These are phyloP conservation scores for Patella pellucida DNA, from an alignment of 2,888 invertebrate genomes.

Conservation along the genomic window DNA sequence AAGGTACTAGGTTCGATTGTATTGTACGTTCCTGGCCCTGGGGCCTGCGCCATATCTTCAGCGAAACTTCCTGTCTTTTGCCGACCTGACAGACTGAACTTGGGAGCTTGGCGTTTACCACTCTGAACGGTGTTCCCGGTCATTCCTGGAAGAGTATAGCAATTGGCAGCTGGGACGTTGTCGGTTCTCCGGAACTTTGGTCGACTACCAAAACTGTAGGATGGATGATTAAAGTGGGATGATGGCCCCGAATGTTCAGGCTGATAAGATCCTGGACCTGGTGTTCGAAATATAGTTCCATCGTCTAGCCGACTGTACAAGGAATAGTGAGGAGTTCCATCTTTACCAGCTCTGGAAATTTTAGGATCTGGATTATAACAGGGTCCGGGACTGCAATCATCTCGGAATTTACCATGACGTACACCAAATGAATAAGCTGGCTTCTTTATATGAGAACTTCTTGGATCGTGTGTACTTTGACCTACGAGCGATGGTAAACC, in stretches of 20 bases:
- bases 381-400: conserved; percentile 50
- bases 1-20: conserved; percentile 77
- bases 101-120: conserved; percentile 76
- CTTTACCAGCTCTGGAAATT: conserved; percentile 47
- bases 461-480: conserved; percentile 50
- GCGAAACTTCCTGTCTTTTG: conserved; percentile 75
- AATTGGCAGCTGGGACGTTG: conserved; percentile 66
- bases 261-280: conserved; percentile 58
- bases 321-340: conserved; percentile 62
- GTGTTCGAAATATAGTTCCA: conserved; percentile 39
- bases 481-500: conserved; percentile 56
- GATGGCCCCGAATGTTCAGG: conserved; percentile 56
- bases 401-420: conserved; percentile 43
- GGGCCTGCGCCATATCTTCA: conserved; percentile 64
- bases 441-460: conserved; percentile 50
- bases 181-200: conserved; percentile 48
- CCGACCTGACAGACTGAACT: conserved; percentile 89
- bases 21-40: conserved; percentile 85
- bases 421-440: conserved; percentile 51
- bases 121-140: conserved; percentile 66
- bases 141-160: conserved; percentile 66
- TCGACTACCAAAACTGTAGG: conserved; percentile 62
- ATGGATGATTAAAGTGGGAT: conserved; percentile 53
- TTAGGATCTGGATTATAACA: conserved; percentile 40
- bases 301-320: conserved; percentile 49